Evolutionary conservation across 2,113 vertebrate species (phyloP), one percentile per base, ranked within the genome.

Genomic region (Rhadina sibilatrix): DNA sequence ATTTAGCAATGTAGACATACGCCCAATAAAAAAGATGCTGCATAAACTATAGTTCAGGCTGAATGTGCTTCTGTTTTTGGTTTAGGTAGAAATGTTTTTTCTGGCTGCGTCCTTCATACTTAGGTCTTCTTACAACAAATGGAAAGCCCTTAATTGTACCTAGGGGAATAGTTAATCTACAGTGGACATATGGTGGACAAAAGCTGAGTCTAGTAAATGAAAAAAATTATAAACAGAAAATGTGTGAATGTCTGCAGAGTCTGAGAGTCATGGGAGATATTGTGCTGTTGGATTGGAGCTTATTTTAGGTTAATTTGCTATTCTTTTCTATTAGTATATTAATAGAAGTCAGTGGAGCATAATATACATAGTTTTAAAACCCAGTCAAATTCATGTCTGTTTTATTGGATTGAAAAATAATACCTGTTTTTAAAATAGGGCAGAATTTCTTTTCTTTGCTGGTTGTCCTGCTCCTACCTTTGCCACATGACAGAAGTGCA

Each of bases 101-200:
- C 98, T 99, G 99, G 98, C 98, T 97, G 97, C 92, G 97, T 98
- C 98, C 97, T 98, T 98, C 98, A 98, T 98, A 98, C 98, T 99
- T 99, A 98, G 98, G 97, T 98, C 98, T 98, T 99, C 98, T 99
- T 99, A 99, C 98, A 99, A 99, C 98, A 99, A 99, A 99, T 98
- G 98, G 98, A 99, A 99, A 99, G 97, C 96, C 98, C 98, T 98
- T 99, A 98, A 99, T 99, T 99, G 98, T 98, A 97, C 98, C 98
- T 98, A 57, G 95, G 99, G 98, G 98, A 98, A 98, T 98, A 98
- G 98, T 99, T 98, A 98, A 98, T 98, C 97, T 98, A 98, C 59
- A 97, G 98, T 98, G 98, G 98, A 99, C 98, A 98, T 98, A 98
- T 99, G 98, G 98, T 99, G 97, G 98, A 99, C 98, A 99, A 99